Percentiles rank a stretch among this genome's conserved stretches.
phyloP scores from a whole-genome alignment of 1,140 invertebrate genomes.

The Chelonus insularis region DNA sequence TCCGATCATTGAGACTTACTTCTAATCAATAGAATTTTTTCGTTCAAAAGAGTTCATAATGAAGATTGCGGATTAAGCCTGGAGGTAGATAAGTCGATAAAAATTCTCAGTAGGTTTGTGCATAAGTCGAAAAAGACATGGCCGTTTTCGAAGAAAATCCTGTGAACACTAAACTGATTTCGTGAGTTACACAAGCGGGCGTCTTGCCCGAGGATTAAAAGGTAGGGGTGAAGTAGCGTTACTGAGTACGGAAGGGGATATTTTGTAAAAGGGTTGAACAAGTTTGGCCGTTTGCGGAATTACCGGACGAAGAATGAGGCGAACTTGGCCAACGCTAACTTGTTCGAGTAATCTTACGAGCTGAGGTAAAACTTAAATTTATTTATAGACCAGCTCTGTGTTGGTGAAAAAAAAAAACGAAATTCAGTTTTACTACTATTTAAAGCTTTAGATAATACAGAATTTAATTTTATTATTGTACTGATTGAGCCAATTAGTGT shows the following conservation, averaged over 20 bases:
- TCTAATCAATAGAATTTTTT: neutral
- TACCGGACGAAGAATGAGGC: constrained; percentile 13
- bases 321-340: constrained; percentile 14
- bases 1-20: no score
- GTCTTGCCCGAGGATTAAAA: neutral
- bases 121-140: neutral
- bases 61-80: neutral
- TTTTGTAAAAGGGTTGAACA: constrained; percentile 24
- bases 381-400: constrained; percentile 8
- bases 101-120: neutral
- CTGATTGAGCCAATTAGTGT: no score
- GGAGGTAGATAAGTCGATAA: constrained; percentile 3
- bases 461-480: no score
- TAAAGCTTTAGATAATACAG: no score
- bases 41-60: neutral
- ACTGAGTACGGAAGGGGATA: neutral
- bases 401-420: no score
- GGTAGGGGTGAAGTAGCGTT: neutral
- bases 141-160: neutral
- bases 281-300: constrained; percentile 26
- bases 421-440: no score
- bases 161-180: constrained; percentile 10
- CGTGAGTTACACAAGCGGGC: neutral
- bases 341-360: constrained; percentile 12
- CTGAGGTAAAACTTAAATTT: constrained; percentile 3